Percentiles rank a stretch among this genome's conserved stretches.
These are phyloP conservation scores for Tetragonula carbonaria DNA, from an alignment of 2,888 invertebrate species.

Conservation along the genomic window DNA sequence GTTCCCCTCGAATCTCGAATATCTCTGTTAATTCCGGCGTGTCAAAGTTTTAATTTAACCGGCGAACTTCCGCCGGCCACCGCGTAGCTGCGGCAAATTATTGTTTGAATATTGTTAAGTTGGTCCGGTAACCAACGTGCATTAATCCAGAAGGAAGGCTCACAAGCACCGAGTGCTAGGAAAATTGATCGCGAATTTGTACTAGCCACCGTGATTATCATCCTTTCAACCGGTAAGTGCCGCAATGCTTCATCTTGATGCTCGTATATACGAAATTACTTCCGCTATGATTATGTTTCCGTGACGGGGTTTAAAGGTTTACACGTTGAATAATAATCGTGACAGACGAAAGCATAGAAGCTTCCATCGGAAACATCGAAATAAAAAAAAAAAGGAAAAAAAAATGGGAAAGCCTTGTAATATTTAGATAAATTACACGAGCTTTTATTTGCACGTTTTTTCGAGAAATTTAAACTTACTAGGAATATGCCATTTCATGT, in stretches of 20 bases:
- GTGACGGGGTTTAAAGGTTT: too few relatives aligned
- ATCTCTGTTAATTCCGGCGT: not conserved
- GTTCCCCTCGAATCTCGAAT: not conserved
- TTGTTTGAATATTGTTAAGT: conserved; percentile 10
- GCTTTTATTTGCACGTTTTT: too few relatives aligned
- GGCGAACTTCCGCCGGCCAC: not conserved
- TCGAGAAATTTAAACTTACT: too few relatives aligned
- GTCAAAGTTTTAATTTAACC: not conserved
- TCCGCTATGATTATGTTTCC: too few relatives aligned
- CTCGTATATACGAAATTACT: not conserved
- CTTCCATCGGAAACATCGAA: too few relatives aligned
- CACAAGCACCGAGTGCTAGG: not conserved
- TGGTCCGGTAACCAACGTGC: not conserved
- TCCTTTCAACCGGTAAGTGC: not conserved
- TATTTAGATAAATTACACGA: too few relatives aligned
- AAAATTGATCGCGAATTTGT: conserved; percentile 15
- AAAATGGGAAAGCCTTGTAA: too few relatives aligned
- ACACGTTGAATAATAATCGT: too few relatives aligned
- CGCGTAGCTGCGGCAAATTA: not conserved
- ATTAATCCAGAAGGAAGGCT: not conserved
- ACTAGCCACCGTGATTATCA: not conserved
- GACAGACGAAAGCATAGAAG: too few relatives aligned
- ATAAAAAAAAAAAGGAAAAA: too few relatives aligned
- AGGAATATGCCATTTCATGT: too few relatives aligned
- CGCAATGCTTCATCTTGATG: not conserved